phyloP scores from a whole-genome alignment of 2,113 vertebrate species.

The Willisornis vidua region DNA sequence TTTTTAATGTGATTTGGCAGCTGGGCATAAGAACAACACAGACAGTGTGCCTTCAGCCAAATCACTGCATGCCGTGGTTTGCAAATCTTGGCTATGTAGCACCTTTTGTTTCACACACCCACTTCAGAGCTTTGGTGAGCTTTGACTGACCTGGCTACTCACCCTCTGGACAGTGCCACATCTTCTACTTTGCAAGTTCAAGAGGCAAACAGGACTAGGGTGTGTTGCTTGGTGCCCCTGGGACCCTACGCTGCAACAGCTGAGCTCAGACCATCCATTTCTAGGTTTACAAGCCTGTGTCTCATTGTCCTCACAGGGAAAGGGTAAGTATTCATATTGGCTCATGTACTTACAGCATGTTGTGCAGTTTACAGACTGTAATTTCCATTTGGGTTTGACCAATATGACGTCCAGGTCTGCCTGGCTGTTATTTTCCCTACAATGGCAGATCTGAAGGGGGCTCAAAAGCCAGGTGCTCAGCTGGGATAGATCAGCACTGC shows the following conservation, averaged over 20 bases:
- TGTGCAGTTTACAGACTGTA: neutral
- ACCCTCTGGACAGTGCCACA: neutral
- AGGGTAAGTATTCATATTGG: neutral
- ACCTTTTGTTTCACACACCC: neutral
- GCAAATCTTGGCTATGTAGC: neutral
- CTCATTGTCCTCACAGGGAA: neutral
- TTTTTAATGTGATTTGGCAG: conserved; percentile 14
- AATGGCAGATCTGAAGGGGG: neutral
- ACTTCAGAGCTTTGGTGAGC: neutral
- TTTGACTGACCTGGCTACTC: neutral
- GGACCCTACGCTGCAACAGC: neutral
- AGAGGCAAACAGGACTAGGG: accelerated
- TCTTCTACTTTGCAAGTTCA: neutral
- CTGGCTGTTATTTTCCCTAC: neutral
- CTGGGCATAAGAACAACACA: neutral
- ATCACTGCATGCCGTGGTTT: neutral
- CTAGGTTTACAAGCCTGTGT: neutral
- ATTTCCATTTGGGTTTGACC: neutral
- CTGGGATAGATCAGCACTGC: neutral
- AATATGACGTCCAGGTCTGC: neutral
- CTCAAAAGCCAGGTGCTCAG: neutral
- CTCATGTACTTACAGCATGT: neutral
- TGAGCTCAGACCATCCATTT: neutral
- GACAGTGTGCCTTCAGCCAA: neutral
- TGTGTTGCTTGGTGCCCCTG: neutral